Percentiles rank a stretch among this genome's conserved stretches.
Evolutionary conservation across 1,140 invertebrate genomes (phyloP).

Genomic region (Amphibalanus amphitrite): DNA sequence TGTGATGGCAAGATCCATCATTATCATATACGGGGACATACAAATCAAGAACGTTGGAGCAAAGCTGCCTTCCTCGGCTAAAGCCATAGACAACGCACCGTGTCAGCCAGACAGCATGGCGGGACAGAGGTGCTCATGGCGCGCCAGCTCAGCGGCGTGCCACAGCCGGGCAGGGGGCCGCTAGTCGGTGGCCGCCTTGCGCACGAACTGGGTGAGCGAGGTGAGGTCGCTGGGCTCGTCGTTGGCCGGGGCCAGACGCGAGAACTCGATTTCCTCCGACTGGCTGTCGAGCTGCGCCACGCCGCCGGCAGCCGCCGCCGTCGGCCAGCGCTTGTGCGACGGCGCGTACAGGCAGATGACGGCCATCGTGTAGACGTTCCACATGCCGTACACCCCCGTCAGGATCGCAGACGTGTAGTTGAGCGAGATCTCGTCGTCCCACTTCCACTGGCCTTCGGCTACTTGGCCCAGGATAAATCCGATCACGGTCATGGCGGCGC

Average conservation of each 20-base stretch:
- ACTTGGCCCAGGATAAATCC: constrained; percentile 89
- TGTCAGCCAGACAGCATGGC: too few relatives aligned
- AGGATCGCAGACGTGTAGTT: constrained; percentile 93
- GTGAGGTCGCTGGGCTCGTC: constrained; percentile 68
- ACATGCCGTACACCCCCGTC: constrained; percentile 98
- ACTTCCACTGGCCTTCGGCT: constrained; percentile 87
- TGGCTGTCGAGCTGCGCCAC: constrained; percentile 28
- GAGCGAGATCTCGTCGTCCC: constrained; percentile 70
- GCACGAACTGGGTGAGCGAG: constrained; percentile 65
- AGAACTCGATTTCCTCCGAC: constrained; percentile 86
- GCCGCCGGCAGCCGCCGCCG: too few relatives aligned
- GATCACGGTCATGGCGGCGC: constrained; percentile 82
- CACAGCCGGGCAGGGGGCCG: background rate
- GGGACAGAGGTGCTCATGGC: too few relatives aligned
- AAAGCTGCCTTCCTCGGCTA: too few relatives aligned
- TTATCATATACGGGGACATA: too few relatives aligned
- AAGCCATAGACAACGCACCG: too few relatives aligned
- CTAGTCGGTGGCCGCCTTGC: constrained; percentile 69
- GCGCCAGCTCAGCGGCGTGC: too few relatives aligned
- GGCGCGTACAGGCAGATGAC: constrained; percentile 91
- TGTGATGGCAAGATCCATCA: too few relatives aligned
- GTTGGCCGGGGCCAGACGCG: constrained; percentile 26
- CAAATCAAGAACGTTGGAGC: too few relatives aligned
- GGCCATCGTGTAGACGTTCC: constrained; percentile 96
- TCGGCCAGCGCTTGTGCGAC: constrained; percentile 76